Conservation (phyloP, 2,113 vertebrate genomes). For the Fulmarus glacialis region DNA sequence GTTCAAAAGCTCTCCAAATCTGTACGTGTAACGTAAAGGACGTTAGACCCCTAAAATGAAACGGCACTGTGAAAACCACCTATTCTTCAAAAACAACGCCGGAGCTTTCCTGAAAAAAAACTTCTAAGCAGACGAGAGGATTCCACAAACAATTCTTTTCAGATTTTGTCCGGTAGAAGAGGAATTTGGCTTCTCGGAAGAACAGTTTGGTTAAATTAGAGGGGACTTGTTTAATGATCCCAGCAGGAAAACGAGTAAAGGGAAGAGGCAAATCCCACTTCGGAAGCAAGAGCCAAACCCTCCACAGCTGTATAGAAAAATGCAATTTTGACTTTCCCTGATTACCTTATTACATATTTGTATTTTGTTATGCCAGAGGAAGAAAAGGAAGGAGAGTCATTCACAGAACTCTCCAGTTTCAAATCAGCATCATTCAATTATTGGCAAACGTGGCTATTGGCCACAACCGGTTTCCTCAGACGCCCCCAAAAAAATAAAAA, state of each 20-base stretch:
- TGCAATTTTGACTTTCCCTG: not conserved
- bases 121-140: not conserved
- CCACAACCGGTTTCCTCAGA: not conserved
- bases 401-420: not conserved
- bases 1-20: not conserved
- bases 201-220: not conserved
- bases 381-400: not conserved
- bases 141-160: not conserved
- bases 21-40: not conserved
- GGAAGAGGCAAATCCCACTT: conserved; percentile 31
- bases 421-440: not conserved
- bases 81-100: not conserved
- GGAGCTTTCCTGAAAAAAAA: accelerated
- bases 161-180: not conserved
- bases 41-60: not conserved
- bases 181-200: not conserved
- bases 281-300: not conserved
- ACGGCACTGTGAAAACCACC: not conserved
- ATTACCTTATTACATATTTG: not conserved
- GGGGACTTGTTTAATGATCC: not conserved
- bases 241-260: not conserved
- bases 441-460: not conserved
- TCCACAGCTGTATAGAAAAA: not conserved
- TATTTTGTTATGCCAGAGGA: not conserved
- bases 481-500: not conserved